Conservation (phyloP, 2,113 vertebrate species). For the Myiagra hebetior region DNA sequence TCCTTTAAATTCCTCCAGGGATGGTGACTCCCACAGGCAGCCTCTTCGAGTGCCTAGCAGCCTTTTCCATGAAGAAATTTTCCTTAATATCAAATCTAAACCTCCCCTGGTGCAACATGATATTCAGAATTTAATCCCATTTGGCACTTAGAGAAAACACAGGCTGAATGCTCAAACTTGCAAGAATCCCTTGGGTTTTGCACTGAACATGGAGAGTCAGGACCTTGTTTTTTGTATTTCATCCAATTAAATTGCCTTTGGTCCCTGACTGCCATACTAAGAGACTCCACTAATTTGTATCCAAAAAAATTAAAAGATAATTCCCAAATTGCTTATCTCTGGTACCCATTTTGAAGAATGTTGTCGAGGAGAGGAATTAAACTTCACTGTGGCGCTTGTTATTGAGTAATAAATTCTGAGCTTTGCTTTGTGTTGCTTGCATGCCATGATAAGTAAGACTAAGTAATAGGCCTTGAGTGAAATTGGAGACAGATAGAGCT, state of each 20-base stretch:
- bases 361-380: background rate
- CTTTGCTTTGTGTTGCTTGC: background rate
- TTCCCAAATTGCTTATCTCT: background rate
- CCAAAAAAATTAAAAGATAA: background rate
- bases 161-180: background rate
- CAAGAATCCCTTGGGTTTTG: background rate
- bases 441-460: background rate
- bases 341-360: background rate
- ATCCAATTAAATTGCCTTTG: background rate
- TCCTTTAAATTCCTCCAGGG: background rate
- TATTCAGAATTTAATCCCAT: background rate
- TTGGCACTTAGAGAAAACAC: background rate
- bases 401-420: background rate
- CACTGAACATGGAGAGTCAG: background rate
- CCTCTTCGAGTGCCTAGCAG: fast-evolving
- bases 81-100: background rate
- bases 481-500: background rate
- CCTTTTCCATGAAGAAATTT: background rate
- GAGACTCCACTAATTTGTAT: background rate
- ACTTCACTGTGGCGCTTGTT: background rate
- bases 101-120: background rate
- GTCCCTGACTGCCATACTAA: background rate
- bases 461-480: background rate
- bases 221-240: background rate
- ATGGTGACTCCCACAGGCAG: background rate